phyloP scores from a whole-genome alignment of 2,797 vertebrate genomes.

The Esox masquinongy region DNA sequence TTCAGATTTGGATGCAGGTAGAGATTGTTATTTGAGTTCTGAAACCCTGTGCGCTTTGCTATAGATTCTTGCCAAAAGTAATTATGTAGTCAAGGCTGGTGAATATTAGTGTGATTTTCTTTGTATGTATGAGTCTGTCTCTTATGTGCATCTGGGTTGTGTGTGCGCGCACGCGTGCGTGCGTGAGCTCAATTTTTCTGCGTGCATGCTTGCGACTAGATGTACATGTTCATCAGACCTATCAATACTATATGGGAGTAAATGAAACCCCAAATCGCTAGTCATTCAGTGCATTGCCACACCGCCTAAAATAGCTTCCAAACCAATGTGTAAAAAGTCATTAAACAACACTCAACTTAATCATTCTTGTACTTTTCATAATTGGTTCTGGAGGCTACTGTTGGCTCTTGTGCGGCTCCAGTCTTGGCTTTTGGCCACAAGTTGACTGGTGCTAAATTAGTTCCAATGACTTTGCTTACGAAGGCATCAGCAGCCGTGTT shows the following conservation, averaged over 20 bases:
- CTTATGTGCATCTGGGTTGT: not conserved
- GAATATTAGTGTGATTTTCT: not conserved
- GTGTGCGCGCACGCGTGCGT: conserved; percentile 5
- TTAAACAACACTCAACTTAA: conserved; percentile 58
- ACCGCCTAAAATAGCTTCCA: conserved; percentile 39
- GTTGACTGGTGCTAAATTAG: conserved; percentile 56
- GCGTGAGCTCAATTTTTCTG: too few relatives aligned
- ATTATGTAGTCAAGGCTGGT: not conserved
- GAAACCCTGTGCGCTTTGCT: not conserved
- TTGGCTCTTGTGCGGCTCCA: conserved; percentile 31
- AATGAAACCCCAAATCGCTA: conserved; percentile 32
- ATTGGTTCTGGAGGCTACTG: conserved; percentile 53
- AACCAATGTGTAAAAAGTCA: conserved; percentile 56
- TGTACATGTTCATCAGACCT: not conserved
- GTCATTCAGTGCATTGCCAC: conserved; percentile 15
- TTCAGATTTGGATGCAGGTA: conserved; percentile 2
- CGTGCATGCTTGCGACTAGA: too few relatives aligned
- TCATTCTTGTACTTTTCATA: conserved; percentile 58
- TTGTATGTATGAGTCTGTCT: not conserved
- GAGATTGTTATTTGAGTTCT: not conserved
- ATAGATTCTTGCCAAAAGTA: not conserved
- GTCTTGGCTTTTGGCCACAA: conserved; percentile 50
- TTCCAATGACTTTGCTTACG: conserved; percentile 49
- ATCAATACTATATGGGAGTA: conserved; percentile 25
- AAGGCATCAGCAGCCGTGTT: conserved; percentile 27